Conservation (phyloP, 2,797 vertebrate genomes). For the Molossus alvarezi region DNA sequence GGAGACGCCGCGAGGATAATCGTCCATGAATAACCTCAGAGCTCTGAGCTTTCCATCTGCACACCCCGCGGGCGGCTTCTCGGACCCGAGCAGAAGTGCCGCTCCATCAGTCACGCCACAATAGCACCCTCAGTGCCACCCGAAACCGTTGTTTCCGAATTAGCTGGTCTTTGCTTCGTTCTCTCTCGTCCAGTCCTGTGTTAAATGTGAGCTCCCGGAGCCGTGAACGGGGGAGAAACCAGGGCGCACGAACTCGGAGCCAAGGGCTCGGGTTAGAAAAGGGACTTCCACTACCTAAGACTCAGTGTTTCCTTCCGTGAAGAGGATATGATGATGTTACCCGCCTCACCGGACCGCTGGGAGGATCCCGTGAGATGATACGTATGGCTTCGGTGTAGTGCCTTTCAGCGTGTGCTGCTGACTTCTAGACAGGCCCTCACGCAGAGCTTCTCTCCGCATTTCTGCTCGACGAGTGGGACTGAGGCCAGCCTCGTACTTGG, state of each 20-base stretch:
- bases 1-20: background rate
- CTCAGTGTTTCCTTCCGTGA: background rate
- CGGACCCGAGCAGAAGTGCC: background rate
- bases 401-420: background rate
- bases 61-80: background rate
- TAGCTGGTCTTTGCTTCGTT: background rate
- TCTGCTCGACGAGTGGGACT: background rate
- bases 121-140: background rate
- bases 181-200: background rate
- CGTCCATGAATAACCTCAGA: background rate
- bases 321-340: background rate
- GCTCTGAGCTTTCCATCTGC: background rate
- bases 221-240: background rate
- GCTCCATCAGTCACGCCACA: background rate
- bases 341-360: background rate
- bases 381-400: background rate
- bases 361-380: background rate
- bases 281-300: background rate
- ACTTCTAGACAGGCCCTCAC: background rate
- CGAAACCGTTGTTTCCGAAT: constrained; percentile 45
- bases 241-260: background rate
- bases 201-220: constrained; percentile 28
- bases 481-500: background rate
- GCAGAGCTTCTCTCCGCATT: background rate
- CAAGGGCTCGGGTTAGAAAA: background rate